These are phyloP conservation scores for Corythoichthys intestinalis DNA, from an alignment of 2,113 vertebrate species.

Conservation along the genomic window DNA sequence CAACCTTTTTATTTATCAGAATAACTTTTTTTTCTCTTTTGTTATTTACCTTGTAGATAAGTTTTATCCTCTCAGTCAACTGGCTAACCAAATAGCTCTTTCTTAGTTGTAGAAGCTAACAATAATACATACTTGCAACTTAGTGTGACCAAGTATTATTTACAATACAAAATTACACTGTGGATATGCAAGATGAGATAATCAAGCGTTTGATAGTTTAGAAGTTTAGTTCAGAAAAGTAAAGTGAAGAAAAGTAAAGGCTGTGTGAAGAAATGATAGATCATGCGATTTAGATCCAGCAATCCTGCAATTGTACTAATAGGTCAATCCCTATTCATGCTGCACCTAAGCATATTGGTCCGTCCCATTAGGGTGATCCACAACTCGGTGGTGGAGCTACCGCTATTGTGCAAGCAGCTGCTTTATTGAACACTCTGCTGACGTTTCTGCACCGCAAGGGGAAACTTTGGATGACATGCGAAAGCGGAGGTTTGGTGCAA, in stretches of 20 bases:
- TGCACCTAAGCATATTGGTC: slow-evolving; percentile 64
- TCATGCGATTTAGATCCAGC: slow-evolving; percentile 50
- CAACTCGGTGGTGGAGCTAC: slow-evolving; percentile 37
- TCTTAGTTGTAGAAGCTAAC: too few relatives aligned
- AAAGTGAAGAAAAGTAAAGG: slow-evolving; percentile 11
- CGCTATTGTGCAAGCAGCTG: slow-evolving; percentile 50
- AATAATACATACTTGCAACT: too few relatives aligned
- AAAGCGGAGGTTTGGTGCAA: slow-evolving; percentile 79
- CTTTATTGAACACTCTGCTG: slow-evolving; percentile 64
- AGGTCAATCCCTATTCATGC: slow-evolving; percentile 49
- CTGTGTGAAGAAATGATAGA: slow-evolving; percentile 55
- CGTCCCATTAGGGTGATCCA: slow-evolving; percentile 60
- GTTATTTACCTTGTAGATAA: too few relatives aligned
- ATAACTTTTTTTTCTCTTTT: too few relatives aligned
- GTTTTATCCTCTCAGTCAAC: too few relatives aligned
- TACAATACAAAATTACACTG: too few relatives aligned
- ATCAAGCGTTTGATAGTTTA: too few relatives aligned
- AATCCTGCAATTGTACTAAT: slow-evolving; percentile 58
- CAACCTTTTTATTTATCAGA: too few relatives aligned
- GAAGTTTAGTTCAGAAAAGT: too few relatives aligned
- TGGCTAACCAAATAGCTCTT: too few relatives aligned
- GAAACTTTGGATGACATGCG: slow-evolving; percentile 87
- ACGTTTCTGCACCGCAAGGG: slow-evolving; percentile 78
- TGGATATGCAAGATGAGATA: too few relatives aligned
- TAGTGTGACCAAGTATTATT: too few relatives aligned